phyloP scores from a whole-genome alignment of 2,113 vertebrate genomes.

The Nesogale talazaci region DNA sequence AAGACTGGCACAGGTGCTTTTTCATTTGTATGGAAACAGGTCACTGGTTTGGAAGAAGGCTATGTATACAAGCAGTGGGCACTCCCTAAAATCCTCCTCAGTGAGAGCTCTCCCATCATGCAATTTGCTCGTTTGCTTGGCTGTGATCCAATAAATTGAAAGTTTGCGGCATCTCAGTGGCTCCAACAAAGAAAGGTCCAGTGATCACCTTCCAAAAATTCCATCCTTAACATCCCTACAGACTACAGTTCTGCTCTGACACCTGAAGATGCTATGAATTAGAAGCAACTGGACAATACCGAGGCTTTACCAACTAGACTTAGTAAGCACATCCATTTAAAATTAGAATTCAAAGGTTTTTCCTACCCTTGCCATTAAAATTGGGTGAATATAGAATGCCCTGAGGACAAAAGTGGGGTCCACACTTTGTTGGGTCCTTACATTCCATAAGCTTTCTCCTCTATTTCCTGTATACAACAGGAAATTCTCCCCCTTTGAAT shows the following conservation, averaged over 20 bases:
- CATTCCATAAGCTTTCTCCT: neutral
- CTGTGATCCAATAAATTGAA: neutral
- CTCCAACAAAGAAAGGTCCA: neutral
- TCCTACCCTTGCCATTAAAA: neutral
- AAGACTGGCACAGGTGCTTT: neutral
- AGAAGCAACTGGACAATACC: neutral
- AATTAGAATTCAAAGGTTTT: neutral
- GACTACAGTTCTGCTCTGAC: neutral
- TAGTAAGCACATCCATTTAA: neutral
- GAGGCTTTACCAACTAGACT: neutral
- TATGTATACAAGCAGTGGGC: neutral
- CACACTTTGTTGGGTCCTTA: neutral
- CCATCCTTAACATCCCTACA: neutral
- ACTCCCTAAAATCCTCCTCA: neutral
- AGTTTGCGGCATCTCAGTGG: neutral
- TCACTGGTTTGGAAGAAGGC: neutral
- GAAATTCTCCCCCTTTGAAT: neutral
- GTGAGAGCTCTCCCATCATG: neutral
- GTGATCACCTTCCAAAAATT: neutral
- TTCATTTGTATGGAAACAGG: neutral
- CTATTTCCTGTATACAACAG: neutral
- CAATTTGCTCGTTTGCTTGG: neutral
- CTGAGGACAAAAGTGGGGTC: accelerated
- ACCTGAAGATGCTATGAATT: neutral
- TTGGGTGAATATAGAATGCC: neutral